phyloP scores from a whole-genome alignment of 2,797 vertebrate species.

The Diplodus puntazzo region DNA sequence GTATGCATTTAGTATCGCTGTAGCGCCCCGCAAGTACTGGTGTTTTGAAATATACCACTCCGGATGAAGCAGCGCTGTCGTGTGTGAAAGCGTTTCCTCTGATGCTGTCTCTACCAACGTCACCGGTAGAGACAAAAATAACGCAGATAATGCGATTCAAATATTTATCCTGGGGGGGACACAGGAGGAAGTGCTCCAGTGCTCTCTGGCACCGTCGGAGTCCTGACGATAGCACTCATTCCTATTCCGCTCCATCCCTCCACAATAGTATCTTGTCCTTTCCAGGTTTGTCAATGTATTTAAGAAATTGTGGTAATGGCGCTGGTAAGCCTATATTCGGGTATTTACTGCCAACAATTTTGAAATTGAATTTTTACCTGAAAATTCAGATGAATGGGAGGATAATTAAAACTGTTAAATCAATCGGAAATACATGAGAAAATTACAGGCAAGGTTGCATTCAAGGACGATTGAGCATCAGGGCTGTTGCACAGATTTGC shows the following conservation, averaged over 20 bases:
- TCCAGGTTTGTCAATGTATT: conserved; percentile 22
- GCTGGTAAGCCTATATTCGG: conserved; percentile 4
- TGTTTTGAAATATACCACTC: conserved; percentile 55
- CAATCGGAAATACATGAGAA: conserved; percentile 23
- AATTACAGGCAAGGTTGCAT: conserved; percentile 54
- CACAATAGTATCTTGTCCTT: conserved; percentile 14
- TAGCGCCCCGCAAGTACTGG: conserved; percentile 21
- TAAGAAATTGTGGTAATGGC: conserved; percentile 12
- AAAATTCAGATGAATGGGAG: conserved; percentile 29
- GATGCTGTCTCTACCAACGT: conserved; percentile 48
- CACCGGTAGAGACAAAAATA: conserved; percentile 75
- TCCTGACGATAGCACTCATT: conserved; percentile 10
- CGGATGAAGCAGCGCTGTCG: conserved; percentile 39
- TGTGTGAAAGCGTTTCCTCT: conserved; percentile 48
- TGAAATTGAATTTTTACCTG: conserved; percentile 4
- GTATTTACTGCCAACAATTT: conserved; percentile 9
- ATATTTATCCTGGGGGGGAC: conserved; percentile 64
- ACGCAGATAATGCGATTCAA: conserved; percentile 72
- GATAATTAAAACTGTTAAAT: conserved; percentile 14
- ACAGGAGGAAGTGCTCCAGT: conserved; percentile 47
- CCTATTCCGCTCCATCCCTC: conserved; percentile 10
- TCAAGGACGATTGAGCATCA: conserved; percentile 57
- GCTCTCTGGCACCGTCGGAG: conserved; percentile 36
- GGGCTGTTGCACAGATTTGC: conserved; percentile 45
- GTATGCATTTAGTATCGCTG: conserved; percentile 54